phyloP scores from a whole-genome alignment of 2,888 invertebrate species.

The Hermaeophaga mercurialis region DNA sequence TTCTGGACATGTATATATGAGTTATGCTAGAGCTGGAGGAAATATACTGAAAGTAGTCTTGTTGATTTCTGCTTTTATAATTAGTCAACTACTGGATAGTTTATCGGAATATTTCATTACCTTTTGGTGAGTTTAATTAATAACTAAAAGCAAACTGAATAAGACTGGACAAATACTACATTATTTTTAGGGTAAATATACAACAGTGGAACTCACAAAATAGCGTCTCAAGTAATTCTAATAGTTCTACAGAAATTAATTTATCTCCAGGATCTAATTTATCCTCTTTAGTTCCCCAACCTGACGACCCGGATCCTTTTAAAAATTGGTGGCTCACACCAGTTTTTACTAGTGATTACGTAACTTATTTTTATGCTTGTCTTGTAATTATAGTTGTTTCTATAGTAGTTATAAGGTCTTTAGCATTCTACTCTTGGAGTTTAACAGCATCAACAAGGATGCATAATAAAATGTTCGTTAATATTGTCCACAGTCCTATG shows the following conservation, averaged over 20 bases:
- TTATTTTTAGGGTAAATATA: conserved; percentile 36
- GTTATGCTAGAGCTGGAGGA: conserved; percentile 77
- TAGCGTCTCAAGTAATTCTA: conserved; percentile 55
- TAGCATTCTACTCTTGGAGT: conserved; percentile 61
- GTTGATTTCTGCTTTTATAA: conserved; percentile 60
- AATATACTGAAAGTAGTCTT: conserved; percentile 55
- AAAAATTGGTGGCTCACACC: conserved; percentile 11
- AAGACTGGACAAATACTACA: no score
- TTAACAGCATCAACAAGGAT: conserved; percentile 63
- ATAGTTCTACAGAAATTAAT: background rate
- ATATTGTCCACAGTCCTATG: conserved; percentile 68
- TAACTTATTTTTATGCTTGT: conserved; percentile 12
- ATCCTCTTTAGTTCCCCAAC: background rate
- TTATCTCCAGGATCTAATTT: background rate
- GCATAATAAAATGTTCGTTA: conserved; percentile 61
- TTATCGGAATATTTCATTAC: conserved; percentile 80
- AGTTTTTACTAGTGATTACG: conserved; percentile 10
- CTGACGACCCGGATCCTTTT: background rate
- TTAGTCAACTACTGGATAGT: conserved; percentile 63
- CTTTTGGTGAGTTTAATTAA: conserved; percentile 71
- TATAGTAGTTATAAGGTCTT: conserved; percentile 58
- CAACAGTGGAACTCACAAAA: conserved; percentile 63
- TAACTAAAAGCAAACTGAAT: no score
- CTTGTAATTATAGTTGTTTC: conserved; percentile 12
- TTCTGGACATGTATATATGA: conserved; percentile 62